Base-by-base conservation (phyloP, 1,140 invertebrate genomes). In the Cecropterus lyciades region DNA sequence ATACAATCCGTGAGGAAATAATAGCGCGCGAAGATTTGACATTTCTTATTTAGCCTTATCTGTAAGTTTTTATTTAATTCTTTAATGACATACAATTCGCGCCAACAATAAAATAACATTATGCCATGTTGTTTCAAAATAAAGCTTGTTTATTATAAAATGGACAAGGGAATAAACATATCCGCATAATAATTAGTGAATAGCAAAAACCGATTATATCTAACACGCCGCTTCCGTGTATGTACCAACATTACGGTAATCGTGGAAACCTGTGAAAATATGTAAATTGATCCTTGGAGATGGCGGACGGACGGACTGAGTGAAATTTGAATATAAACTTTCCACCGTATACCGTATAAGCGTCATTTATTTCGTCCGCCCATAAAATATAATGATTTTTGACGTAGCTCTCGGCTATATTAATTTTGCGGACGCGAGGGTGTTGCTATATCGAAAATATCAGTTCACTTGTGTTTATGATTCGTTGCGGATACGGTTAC, bases 341-440 rank as follows among this genome's bases (percentile, higher is more conserved):
- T 87, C 80, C 76, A 65, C 63, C 15, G 52, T 62, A 20, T 27
- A 74, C 75, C 81, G 77, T 89, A 91, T 87, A 89, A 85, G 85
- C 82, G 80, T 76, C 89, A 89, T 89, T 89, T 91, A 87, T 89
- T 91, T 87, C 70, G 82, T 73, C 81, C 87, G 77, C 72, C 68
- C 84, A 88, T 91, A 89, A 91, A 91, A 90, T 91, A 89, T 91
- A 90, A 91, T 91, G 85, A 89, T 90, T 91, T 91, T 89, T 89
- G 87, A 86, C 85, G 81, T 70, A 79, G 82, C 82, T 79, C 74
- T 79, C 68, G 73, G 81, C 75, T 72, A 79, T 88, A 87, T 88
- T 89, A 88, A 91, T 88, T 83, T 80, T 85, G 83, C 73, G 85
- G 85, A 72, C 71, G 68, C 68, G 59, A 13, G 72, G 77, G 71